Conservation (phyloP, 2,797 vertebrate species). For the Chlorospingus flavigularis region DNA sequence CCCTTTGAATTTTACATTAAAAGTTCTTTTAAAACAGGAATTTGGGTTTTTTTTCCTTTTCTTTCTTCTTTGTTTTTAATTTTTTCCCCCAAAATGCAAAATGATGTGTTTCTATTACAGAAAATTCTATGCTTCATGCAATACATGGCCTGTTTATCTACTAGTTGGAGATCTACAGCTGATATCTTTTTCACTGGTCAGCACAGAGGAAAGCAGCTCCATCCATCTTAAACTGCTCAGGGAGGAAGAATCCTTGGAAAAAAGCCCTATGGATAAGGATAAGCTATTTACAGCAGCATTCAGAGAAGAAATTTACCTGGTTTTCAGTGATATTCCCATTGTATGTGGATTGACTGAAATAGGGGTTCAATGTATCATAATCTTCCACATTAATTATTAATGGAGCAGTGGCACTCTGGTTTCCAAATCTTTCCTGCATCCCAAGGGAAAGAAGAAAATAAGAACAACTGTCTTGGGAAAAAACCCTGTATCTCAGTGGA, state of each 20-base stretch:
- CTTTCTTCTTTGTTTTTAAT: rapidly evolving
- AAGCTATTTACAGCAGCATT: neutral
- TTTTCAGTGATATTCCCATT: constrained; percentile 72
- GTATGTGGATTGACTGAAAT: constrained; percentile 75
- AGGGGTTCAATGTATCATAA: constrained; percentile 80
- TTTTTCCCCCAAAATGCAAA: neutral
- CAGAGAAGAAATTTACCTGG: constrained; percentile 58
- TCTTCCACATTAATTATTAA: constrained; percentile 73
- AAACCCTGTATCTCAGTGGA: neutral
- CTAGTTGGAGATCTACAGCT: neutral
- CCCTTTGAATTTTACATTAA: neutral
- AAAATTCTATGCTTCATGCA: neutral
- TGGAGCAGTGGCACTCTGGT: constrained; percentile 1
- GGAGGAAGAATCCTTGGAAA: neutral
- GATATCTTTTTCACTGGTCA: neutral
- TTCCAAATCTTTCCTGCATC: constrained; percentile 64
- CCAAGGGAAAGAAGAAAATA: neutral
- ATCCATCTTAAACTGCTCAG: neutral
- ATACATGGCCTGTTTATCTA: neutral
- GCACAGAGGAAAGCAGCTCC: neutral
- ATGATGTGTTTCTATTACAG: neutral
- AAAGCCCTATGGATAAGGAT: neutral
- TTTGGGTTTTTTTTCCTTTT: rapidly evolving
- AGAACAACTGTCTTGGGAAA: neutral
- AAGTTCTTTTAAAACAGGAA: neutral